Evolutionary conservation across 2,113 vertebrate species (phyloP), one percentile per base, ranked within the genome.

Genomic region (Rhodinocichla rosea): DNA sequence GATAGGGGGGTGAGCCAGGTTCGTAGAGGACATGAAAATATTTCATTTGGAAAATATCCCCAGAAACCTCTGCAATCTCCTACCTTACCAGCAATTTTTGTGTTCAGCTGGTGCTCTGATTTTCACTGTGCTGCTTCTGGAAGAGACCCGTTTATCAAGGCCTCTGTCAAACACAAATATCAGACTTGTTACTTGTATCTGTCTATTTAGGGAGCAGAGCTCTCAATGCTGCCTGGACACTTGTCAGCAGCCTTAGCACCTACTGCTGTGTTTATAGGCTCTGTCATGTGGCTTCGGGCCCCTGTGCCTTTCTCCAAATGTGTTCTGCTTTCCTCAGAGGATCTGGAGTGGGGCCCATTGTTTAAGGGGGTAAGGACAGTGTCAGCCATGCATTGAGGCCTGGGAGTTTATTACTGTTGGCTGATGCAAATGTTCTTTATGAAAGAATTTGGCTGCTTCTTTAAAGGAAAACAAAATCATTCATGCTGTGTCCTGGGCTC

Each of bases 21-120:
- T 94, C 84, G 73, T 9, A 69, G 37, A 91, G 53, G 67, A 87
- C 40, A 68, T 37, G 90, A 88, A 91, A 95, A 89, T 84, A 92
- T 64, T 94, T 96, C 35, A 71, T 91, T 90, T 78, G 53, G 56
- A 87, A 94, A 94, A 87, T 73, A 79, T 62, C 65, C 87, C 70
- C 70, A 92, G 67, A 91, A 94, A 64, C 19, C 42, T 76, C 67
- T 60, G 8, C 59, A 57, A 21, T 87, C 62, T 91, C 26, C 83
- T 76, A 42, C 53, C 32, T 86, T 78, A 47, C 27, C 37, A 60
- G 37, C 49, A 78, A 22, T 73, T 76, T 92, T 39, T 84, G 13
- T 44, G n/a, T 83, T 92, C 77, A 76, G 23, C 8, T 2, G 1
- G 5, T 64, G 32, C 39, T 83, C 44, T 77, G 40, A 60, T 71